Evolutionary conservation across 2,888 invertebrate species (phyloP), one percentile per base, ranked within the genome.

Genomic region (Adelognathus sp.): DNA sequence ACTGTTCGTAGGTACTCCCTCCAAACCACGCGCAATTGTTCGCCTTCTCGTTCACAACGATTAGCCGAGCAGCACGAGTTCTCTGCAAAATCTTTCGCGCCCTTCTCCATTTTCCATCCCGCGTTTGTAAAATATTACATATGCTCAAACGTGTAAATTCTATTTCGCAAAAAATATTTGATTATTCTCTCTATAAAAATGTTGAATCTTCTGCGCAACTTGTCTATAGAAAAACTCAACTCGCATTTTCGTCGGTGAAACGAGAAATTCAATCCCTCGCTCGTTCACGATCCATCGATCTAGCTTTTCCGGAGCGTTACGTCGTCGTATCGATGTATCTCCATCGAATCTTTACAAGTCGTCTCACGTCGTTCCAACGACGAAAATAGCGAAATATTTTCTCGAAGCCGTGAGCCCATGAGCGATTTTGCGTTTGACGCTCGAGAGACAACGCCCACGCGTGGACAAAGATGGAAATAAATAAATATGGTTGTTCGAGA

Each of bases 121-220:
- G 69, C 79, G 79, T 81, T 81, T 84, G 84, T 87, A 88, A 89
- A 90, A 90, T 87, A 88, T 87, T n/a, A 77, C 82, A 73, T 71
- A 74, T 54, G 83, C 86, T 85, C 82, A 74, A 84, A 78, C 82
- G 79, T 81, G 86, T 87, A 88, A 88, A 89, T 78, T 83, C 87
- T 90, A 87, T 86, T 80, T 86, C 87, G 86, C 88, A 87, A 90
- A 91, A 90, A 90, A 90, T 89, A 90, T 64, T 88, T 79, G 75
- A 71, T 82, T 73, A 79, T 80, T 80, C 80, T 86, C 86, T 89
- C 86, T 88, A 88, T 89, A 88, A 89, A 87, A 89, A 86, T 86
- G 85, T 84, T 80, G 81, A 83, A 85, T 86, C 80, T 80, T 81
- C 82, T 82, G 82, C 80, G 76, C 79, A 81, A 29, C 24, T 50